Evolutionary conservation across 2,888 invertebrate species (phyloP).

Genomic region (Lasius platythorax): DNA sequence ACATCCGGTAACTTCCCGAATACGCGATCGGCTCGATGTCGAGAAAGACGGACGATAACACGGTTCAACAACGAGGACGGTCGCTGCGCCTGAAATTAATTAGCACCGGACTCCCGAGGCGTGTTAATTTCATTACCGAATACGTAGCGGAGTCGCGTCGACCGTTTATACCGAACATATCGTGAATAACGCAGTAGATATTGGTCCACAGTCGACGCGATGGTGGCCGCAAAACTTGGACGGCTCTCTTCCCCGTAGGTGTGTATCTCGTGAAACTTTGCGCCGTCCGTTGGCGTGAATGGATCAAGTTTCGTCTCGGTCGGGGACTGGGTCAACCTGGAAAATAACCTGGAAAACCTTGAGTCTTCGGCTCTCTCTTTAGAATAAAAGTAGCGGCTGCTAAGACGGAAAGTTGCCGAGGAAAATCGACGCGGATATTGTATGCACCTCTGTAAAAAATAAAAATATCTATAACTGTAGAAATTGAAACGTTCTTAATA

Average conservation of each 20-base stretch:
- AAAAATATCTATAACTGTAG: background rate
- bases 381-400: slow-evolving; percentile 20
- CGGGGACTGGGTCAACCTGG: slow-evolving; percentile 25
- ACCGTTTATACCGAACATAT: slow-evolving; percentile 10
- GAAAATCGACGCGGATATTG: background rate
- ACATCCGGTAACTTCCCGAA: slow-evolving; percentile 21
- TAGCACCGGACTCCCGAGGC: slow-evolving; percentile 8
- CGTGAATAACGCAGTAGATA: slow-evolving; percentile 35
- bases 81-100: slow-evolving; percentile 12
- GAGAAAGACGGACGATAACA: background rate
- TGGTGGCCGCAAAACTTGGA: slow-evolving; percentile 18
- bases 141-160: background rate
- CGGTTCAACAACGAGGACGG: background rate
- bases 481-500: background rate
- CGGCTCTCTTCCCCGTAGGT: background rate
- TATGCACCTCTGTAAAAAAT: background rate
- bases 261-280: slow-evolving; percentile 42
- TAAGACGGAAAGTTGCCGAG: background rate
- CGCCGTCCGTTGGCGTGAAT: slow-evolving; percentile 3
- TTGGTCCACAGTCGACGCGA: background rate
- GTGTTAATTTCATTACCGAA: slow-evolving; percentile 34
- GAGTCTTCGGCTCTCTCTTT: background rate
- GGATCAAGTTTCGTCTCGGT: slow-evolving; percentile 21
- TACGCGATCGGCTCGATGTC: background rate
- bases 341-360: background rate